Percentiles rank a stretch among this genome's conserved stretches.
phyloP scores from a whole-genome alignment of 2,888 invertebrate genomes.

The Drosophila multiciliata region DNA sequence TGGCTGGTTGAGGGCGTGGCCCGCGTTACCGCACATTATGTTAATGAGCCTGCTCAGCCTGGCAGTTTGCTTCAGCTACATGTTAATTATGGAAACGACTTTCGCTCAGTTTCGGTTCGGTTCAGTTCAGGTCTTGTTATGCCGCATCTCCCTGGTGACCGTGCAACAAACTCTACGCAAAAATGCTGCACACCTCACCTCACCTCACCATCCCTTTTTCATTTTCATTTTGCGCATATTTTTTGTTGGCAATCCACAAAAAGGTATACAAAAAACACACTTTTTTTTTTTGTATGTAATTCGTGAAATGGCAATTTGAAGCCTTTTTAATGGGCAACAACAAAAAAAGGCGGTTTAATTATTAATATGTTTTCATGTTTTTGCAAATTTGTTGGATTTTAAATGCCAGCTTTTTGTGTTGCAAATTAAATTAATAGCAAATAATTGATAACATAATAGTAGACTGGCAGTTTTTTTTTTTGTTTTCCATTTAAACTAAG shows the following conservation, averaged over 20 bases:
- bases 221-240: not conserved
- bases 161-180: slow-evolving; percentile 28
- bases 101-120: slow-evolving; percentile 18
- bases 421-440: slow-evolving; percentile 67
- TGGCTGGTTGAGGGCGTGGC: slow-evolving; percentile 23
- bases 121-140: slow-evolving; percentile 42
- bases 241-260: slow-evolving; percentile 44
- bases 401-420: slow-evolving; percentile 37
- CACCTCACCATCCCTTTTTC: not conserved
- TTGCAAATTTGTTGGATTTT: slow-evolving; percentile 56
- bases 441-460: slow-evolving; percentile 25
- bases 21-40: slow-evolving; percentile 75
- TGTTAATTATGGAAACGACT: slow-evolving; percentile 67
- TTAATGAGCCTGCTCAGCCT: slow-evolving; percentile 68
- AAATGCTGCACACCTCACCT: slow-evolving; percentile 11
- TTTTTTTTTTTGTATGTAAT: slow-evolving; percentile 19
- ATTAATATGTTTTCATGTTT: slow-evolving; percentile 70
- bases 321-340: slow-evolving; percentile 33
- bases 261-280: not conserved
- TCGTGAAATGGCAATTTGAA: slow-evolving; percentile 26
- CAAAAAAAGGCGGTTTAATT: slow-evolving; percentile 69
- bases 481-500: not conserved
- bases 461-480: slow-evolving; percentile 1
- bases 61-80: slow-evolving; percentile 30
- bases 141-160: slow-evolving; percentile 22